Base-by-base conservation (phyloP, 2,113 vertebrate genomes). In the Psophia crepitans region DNA sequence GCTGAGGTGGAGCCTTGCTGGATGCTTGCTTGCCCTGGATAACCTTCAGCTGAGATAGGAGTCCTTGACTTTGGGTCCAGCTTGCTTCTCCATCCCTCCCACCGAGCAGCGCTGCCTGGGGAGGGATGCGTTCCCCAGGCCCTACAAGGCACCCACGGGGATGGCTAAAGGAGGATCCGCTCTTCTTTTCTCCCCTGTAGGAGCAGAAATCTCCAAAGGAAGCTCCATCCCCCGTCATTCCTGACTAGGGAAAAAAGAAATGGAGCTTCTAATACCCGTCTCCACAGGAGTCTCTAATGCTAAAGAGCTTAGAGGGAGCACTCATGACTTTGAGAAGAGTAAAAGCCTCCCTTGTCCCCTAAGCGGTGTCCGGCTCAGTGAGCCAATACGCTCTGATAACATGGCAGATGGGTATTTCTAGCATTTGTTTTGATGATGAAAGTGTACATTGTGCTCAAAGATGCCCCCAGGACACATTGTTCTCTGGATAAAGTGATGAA, bases 391-490 rank as follows among this genome's bases (percentile, higher is more conserved):
- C 71, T 90, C 89, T 96, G 96, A 91, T 97, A 91, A 90, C 68
- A 0, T 65, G 90, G 94, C 96, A 96, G 95, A 96, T 97, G 96
- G 95, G 96, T 96, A 97, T 94, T 97, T 94, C 95, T 30, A 96
- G 94, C 84, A 65, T 96, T 97, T 97, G 91, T 97, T 95, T 96
- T 89, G 95, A 97, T 94, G 96, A 96, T 95, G 96, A 91, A 96
- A 96, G 93, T 86, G 90, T 96, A 91, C 95, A 92, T 93, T 96
- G 89, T 94, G 93, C 93, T 97, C 79, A 97, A 97, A 94, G 94
- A 95, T 94, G 93, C 94, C 96, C 95, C 92, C 97, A 96, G 97
- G 97, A 97, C 96, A 97, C 89, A 94, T 95, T 90, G 91, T 97
- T 97, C 94, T 93, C 92, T 64, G 91, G 73, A 54, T 91, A 85